Percentiles rank a stretch among this genome's conserved stretches.
These are phyloP conservation scores for Hylaea fasciaria DNA, from an alignment of 2,888 invertebrate species.

Conservation along the genomic window DNA sequence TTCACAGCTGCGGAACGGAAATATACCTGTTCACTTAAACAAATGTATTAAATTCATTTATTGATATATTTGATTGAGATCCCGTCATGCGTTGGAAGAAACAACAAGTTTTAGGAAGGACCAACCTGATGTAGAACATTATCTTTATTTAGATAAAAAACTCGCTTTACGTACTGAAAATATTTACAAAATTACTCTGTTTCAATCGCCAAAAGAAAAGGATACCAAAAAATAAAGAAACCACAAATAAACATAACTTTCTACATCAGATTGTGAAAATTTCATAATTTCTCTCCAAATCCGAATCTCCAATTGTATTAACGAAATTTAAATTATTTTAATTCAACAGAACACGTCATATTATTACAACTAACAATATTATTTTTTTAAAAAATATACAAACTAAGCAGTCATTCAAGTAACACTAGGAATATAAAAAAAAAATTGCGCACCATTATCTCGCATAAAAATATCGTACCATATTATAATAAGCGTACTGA, in stretches of 20 bases:
- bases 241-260: conserved; percentile 25
- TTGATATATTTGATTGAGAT: conserved; percentile 69
- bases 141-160: conserved; percentile 34
- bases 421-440: conserved; percentile 74
- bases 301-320: conserved; percentile 34
- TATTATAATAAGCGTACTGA: conserved; percentile 83
- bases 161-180: too few relatives aligned
- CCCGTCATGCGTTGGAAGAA: conserved; percentile 62
- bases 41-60: conserved; percentile 53
- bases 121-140: conserved; percentile 53
- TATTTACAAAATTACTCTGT: too few relatives aligned
- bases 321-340: conserved; percentile 59
- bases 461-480: conserved; percentile 74
- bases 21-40: conserved; percentile 65
- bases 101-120: conserved; percentile 41
- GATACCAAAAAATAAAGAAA: background rate
- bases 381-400: conserved; percentile 72
- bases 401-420: conserved; percentile 84
- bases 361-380: conserved; percentile 64
- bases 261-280: conserved; percentile 32
- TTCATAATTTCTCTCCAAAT: conserved; percentile 22
- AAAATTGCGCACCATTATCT: conserved; percentile 64
- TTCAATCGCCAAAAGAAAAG: too few relatives aligned
- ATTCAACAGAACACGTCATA: conserved; percentile 67
- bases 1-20: conserved; percentile 81